Evolutionary conservation across 2,113 vertebrate genomes (phyloP), one percentile per base, ranked within the genome.

Genomic region (Mesoclemmys tuberculata): DNA sequence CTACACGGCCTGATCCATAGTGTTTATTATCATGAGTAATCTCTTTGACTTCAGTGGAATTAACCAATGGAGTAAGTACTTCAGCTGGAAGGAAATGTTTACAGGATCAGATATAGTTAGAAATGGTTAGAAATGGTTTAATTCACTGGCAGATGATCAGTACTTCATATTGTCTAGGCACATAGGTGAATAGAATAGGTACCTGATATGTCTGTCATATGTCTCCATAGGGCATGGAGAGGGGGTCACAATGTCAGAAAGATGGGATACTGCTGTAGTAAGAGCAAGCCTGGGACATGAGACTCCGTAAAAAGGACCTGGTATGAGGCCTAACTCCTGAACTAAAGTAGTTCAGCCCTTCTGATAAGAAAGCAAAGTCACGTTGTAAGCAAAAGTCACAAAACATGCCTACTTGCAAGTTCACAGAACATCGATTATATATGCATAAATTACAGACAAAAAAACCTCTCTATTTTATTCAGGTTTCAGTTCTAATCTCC

Each of bases 401-500:
- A 52, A 52, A 52, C 16, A 52, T 52, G 14, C 51, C 51, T 52
- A 52, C 51, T 52, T 52, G 51, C 51, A 52, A 52, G 51, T 52
- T 52, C 14, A 52, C 51, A 52, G 13, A 52, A 52, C 68, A 84
- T 58, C 7, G n/a, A 8, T 82, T 85, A 56, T 48, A 55, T 3
- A 41, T 90, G 35, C 13, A 82, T 88, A 89, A 87, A 82, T 9
- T 1, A 13, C 8, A 85, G 31, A 3, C 2, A 27, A 22, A 31
- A 54, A 26, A 44, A 79, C 46, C 13, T 52, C 4, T 18, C 3
- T 85, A 6, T 5, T 85, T 27, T 86, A 84, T 46, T 13, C 10
- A 90, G 54, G 11, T 58, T 64, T 75, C 38, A 52, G 21, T 8
- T 93, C 96, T 61, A 88, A 85, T 91, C 79, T 93, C 97, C 58